These are phyloP conservation scores for Metaphire vulgaris DNA, from an alignment of 1,140 invertebrate species.

Conservation along the genomic window DNA sequence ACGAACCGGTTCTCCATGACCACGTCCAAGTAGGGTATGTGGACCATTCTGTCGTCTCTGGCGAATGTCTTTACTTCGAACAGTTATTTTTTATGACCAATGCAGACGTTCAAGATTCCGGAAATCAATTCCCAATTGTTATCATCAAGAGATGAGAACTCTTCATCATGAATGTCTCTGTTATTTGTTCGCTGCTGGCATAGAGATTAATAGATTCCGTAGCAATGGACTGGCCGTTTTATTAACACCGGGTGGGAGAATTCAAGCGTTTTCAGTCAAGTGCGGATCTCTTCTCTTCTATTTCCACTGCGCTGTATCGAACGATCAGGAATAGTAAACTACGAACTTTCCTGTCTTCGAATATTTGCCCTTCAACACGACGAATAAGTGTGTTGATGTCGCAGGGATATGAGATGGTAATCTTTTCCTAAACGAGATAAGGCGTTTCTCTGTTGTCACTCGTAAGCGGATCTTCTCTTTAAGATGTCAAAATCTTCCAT, in stretches of 20 bases:
- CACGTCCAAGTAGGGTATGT: constrained; percentile 26
- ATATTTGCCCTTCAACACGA: too few species aligned
- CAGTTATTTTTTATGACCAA: not conserved
- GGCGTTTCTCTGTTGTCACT: too few species aligned
- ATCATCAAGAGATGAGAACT: not conserved
- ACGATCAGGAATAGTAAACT: too few species aligned
- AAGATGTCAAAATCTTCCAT: too few species aligned
- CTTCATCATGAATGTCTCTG: not conserved
- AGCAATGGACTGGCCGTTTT: too few species aligned
- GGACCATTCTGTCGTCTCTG: constrained; percentile 13
- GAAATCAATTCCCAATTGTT: not conserved
- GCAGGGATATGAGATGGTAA: constrained; percentile 4
- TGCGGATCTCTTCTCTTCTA: too few species aligned
- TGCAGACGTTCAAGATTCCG: not conserved
- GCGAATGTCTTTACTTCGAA: not conserved
- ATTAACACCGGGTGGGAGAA: too few species aligned
- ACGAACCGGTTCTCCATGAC: constrained; percentile 17
- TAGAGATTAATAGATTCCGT: not conserved
- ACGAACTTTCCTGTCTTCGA: too few species aligned
- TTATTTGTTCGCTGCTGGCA: not conserved
- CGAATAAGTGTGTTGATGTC: too few species aligned
- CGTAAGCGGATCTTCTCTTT: too few species aligned
- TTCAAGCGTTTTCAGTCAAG: too few species aligned
- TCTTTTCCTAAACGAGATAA: not conserved
- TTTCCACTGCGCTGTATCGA: too few species aligned